phyloP scores from a whole-genome alignment of 2,888 invertebrate genomes.

The Drosophila atripex region DNA sequence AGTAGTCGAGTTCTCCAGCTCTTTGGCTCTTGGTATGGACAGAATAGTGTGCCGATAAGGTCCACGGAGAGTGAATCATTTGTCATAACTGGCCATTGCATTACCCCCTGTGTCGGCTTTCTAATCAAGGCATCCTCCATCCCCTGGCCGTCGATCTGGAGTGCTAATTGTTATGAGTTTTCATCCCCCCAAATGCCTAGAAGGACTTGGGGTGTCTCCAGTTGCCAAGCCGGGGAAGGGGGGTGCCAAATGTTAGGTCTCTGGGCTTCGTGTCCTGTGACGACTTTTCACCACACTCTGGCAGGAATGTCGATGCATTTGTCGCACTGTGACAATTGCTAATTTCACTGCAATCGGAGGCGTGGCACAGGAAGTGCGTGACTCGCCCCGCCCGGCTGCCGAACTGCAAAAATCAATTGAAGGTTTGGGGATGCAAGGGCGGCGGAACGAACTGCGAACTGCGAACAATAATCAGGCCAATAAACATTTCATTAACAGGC shows the following conservation, averaged over 20 bases:
- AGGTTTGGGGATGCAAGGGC: background rate
- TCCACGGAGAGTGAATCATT: background rate
- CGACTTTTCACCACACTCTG: slow-evolving; percentile 41
- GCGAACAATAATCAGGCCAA: slow-evolving; percentile 58
- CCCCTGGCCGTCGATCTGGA: slow-evolving; percentile 64
- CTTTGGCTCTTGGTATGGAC: background rate
- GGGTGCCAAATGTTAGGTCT: slow-evolving; percentile 43
- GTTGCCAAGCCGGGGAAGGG: background rate
- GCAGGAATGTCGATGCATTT: slow-evolving; percentile 33
- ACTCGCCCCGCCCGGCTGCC: slow-evolving; percentile 56
- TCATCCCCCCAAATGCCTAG: slow-evolving; percentile 14
- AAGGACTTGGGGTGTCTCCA: slow-evolving; percentile 33
- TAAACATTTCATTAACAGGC: slow-evolving; percentile 62
- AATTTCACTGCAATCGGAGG: slow-evolving; percentile 70
- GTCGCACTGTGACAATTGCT: slow-evolving; percentile 66
- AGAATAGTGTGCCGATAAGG: background rate
- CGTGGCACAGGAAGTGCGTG: slow-evolving; percentile 74
- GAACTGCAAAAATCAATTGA: slow-evolving; percentile 42
- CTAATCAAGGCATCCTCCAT: slow-evolving; percentile 2
- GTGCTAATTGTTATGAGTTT: slow-evolving; percentile 76
- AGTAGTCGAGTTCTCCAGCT: slow-evolving; percentile 21
- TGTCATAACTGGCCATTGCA: slow-evolving; percentile 3
- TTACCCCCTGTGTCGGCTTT: background rate
- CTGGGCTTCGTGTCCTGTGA: too few species aligned
- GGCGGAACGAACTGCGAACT: slow-evolving; percentile 4